phyloP scores from a whole-genome alignment of 2,888 invertebrate species.

The Baronia brevicornis region DNA sequence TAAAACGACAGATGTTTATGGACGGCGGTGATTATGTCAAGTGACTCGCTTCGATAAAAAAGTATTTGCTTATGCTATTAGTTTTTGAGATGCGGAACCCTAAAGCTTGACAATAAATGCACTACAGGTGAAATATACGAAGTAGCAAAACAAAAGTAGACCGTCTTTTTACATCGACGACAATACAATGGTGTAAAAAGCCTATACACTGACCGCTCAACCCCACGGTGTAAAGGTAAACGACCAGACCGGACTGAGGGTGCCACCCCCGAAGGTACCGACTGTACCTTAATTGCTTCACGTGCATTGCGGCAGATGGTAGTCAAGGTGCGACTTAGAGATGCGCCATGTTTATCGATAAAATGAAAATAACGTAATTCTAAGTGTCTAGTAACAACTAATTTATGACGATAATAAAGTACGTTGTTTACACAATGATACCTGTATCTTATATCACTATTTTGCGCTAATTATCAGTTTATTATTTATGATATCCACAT shows the following conservation, averaged over 20 bases:
- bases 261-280: slow-evolving; percentile 62
- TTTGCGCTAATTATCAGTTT: too few relatives aligned
- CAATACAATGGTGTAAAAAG: slow-evolving; percentile 30
- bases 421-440: slow-evolving; percentile 7
- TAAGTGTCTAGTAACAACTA: not conserved
- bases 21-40: too few relatives aligned
- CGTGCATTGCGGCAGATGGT: slow-evolving; percentile 68
- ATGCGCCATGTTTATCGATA: slow-evolving; percentile 56
- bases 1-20: too few relatives aligned
- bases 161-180: slow-evolving; percentile 17
- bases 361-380: slow-evolving; percentile 17
- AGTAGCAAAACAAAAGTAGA: too few relatives aligned
- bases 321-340: slow-evolving; percentile 70
- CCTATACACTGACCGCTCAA: slow-evolving; percentile 58
- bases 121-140: too few relatives aligned
- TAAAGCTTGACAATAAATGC: too few relatives aligned
- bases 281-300: slow-evolving; percentile 65
- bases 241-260: slow-evolving; percentile 59
- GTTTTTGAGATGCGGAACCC: too few relatives aligned
- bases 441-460: too few relatives aligned
- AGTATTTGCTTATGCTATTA: too few relatives aligned
- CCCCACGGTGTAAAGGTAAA: slow-evolving; percentile 60
- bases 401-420: too few relatives aligned
- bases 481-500: too few relatives aligned
- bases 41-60: too few relatives aligned